These are phyloP conservation scores for Dorcus hopei DNA, from an alignment of 2,888 invertebrate genomes.

Conservation along the genomic window DNA sequence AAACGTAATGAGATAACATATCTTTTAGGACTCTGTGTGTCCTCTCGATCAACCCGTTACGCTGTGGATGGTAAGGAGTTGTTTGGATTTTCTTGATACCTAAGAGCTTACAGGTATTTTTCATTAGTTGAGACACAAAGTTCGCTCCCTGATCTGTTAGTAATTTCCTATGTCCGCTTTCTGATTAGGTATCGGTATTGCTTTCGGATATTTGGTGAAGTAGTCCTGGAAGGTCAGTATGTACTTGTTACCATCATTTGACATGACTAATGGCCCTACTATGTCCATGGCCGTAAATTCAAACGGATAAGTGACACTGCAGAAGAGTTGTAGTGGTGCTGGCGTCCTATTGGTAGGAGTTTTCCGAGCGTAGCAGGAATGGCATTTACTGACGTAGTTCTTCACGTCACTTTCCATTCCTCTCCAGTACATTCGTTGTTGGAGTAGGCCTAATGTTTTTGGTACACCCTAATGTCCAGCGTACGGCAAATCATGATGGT, in stretches of 20 bases:
- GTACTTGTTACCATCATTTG: slow-evolving; percentile 28
- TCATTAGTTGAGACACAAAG: slow-evolving; percentile 30
- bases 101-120: slow-evolving; percentile 27
- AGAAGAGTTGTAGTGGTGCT: slow-evolving; percentile 26
- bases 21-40: slow-evolving; percentile 32
- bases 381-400: slow-evolving; percentile 26
- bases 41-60: slow-evolving; percentile 36
- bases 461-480: slow-evolving; percentile 34
- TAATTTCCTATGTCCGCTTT: slow-evolving; percentile 17
- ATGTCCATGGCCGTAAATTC: slow-evolving; percentile 30
- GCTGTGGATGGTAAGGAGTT: slow-evolving; percentile 31
- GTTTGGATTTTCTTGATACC: slow-evolving; percentile 29
- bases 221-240: slow-evolving; percentile 28
- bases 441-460: slow-evolving; percentile 28
- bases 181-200: slow-evolving; percentile 32
- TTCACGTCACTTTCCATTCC: slow-evolving; percentile 26
- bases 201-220: slow-evolving; percentile 31
- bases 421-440: slow-evolving; percentile 29
- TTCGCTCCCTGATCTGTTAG: slow-evolving; percentile 31
- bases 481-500: slow-evolving; percentile 26
- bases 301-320: slow-evolving; percentile 22
- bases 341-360: slow-evolving; percentile 23
- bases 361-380: slow-evolving; percentile 30
- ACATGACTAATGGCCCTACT: slow-evolving; percentile 30
- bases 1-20: slow-evolving; percentile 31